Evolutionary conservation across 2,113 vertebrate genomes (phyloP).

Genomic region (Grantiella picta): DNA sequence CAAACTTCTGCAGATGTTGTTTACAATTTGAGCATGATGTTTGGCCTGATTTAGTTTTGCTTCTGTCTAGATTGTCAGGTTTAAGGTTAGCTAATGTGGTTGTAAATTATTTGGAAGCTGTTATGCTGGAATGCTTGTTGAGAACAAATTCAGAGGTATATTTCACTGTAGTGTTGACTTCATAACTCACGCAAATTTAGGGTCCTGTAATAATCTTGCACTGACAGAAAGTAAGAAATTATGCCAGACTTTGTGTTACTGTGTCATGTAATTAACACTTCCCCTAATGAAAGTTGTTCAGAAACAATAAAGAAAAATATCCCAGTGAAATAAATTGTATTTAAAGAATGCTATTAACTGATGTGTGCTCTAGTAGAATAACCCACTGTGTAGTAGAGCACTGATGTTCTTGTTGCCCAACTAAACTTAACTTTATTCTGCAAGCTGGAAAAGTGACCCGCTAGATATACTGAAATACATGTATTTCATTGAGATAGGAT

Average conservation of each 20-base stretch:
- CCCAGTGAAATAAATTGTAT: background rate
- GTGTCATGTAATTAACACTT: background rate
- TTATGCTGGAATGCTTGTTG: background rate
- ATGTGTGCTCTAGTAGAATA: background rate
- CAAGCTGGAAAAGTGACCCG: background rate
- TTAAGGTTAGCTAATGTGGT: background rate
- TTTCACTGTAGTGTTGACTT: background rate
- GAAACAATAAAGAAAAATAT: background rate
- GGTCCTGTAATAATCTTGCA: background rate
- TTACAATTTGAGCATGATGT: background rate
- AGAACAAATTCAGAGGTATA: background rate
- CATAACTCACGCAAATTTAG: background rate
- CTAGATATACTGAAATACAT: background rate
- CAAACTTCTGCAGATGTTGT: background rate
- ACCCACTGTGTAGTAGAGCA: background rate
- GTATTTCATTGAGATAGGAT: background rate
- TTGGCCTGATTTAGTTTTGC: conserved; percentile 9
- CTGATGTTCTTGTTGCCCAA: background rate
- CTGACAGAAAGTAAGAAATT: background rate
- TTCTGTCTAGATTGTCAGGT: background rate
- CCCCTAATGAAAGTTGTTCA: background rate
- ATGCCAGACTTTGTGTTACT: background rate
- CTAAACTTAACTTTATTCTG: background rate
- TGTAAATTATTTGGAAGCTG: background rate
- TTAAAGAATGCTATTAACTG: background rate